Conservation (phyloP, 2,113 vertebrate genomes). For the Actinemys pallida region DNA sequence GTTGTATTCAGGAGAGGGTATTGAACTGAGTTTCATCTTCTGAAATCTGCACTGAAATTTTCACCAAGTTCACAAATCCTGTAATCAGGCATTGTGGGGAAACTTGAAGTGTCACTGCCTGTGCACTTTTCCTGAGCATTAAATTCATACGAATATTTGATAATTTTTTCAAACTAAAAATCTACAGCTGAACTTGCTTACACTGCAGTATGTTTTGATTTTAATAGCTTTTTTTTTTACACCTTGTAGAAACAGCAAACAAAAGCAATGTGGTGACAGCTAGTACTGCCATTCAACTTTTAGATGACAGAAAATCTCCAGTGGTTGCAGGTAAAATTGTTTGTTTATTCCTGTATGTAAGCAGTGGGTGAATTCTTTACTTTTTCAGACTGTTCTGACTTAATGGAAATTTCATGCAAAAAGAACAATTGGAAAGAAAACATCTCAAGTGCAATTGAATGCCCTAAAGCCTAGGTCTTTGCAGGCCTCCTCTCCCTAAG, state of each 20-base stretch:
- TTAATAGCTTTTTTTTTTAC: background rate
- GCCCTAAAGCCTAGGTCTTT: background rate
- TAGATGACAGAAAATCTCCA: slow-evolving; percentile 97
- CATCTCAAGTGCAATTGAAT: background rate
- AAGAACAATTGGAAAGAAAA: background rate
- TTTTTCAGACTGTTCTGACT: background rate
- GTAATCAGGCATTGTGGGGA: background rate
- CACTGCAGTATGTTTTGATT: background rate
- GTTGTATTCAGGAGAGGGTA: background rate
- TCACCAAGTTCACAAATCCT: background rate
- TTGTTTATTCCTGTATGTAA: background rate
- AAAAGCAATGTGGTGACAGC: slow-evolving; percentile 95
- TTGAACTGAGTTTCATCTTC: background rate
- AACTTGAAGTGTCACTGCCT: background rate
- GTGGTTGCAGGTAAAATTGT: slow-evolving; percentile 92
- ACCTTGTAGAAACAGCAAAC: slow-evolving; percentile 87
- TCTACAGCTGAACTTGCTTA: background rate
- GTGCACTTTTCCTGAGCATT: background rate
- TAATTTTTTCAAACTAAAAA: background rate
- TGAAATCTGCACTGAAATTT: background rate
- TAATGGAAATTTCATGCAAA: background rate
- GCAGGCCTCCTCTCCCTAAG: background rate
- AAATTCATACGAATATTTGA: background rate
- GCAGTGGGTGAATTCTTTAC: background rate
- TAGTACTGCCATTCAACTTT: slow-evolving; percentile 94